Base-by-base conservation (phyloP, 64 coral and sea anemone genomes). In the Acropora yongei region DNA sequence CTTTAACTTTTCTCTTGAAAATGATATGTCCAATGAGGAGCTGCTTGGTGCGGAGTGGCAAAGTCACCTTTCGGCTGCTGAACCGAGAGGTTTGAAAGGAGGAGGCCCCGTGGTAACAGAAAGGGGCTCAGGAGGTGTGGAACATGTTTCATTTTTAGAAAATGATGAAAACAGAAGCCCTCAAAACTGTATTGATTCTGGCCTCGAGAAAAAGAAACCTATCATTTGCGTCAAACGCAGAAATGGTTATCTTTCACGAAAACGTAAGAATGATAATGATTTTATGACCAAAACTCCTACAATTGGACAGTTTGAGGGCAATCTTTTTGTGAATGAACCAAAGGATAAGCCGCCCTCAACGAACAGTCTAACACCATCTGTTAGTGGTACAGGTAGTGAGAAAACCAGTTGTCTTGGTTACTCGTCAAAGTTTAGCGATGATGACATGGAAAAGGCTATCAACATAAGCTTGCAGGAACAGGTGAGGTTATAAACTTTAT, bases 391-490 rank as follows among this genome's bases (percentile, higher is more conserved):
- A 30, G 13, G 30, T 39, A 12, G 10, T 16, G 51, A 12, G 79
- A 82, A 39, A 13, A 45, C 30, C 57, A 63, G 55, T 51, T 60
- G 12, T 13, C 9, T 3, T 16, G 4, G 44, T 48, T 19, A 5
- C 4, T 16, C 14, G 5, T 17, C 43, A 78, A 78, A 14, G 14
- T 85, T 85, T 49, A 49, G 63, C 6, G 82, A 85, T 14, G 83
- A 87, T 5, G 84, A 93, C 30, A 60, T 93, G 42, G 83, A 46
- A 41, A 87, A 75, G 57, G 91, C 91, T 41, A 87, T 93, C 4
- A 78, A 72, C 57, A 93, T 66, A 77, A 93, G 91, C 55, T 50
- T 93, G 7, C 9, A 93, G 41, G 91, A 93, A 50, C 91, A 93
- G 91, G 83, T 87, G 6, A 50, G 30, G 30, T 30, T 82, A 63